Conservation (phyloP, 2,797 vertebrate genomes). For the Parauchenoglanis ngamensis region DNA sequence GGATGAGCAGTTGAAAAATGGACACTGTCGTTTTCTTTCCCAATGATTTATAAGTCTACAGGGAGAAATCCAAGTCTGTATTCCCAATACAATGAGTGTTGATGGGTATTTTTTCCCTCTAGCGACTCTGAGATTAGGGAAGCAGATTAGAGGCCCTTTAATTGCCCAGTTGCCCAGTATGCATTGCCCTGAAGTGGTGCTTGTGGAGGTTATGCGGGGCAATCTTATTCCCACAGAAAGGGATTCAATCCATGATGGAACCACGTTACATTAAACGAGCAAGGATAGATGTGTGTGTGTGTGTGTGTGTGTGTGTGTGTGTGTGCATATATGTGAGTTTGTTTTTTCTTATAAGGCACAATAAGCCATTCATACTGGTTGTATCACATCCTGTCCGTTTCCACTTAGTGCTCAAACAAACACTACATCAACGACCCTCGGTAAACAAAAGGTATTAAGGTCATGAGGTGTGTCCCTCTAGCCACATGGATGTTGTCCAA, state of each 20-base stretch:
- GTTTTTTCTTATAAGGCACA: slow-evolving; percentile 55
- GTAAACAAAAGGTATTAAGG: slow-evolving; percentile 45
- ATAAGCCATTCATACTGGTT: slow-evolving; percentile 59
- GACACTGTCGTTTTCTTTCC: neutral
- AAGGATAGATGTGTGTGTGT: slow-evolving; percentile 10
- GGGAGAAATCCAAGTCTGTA: neutral
- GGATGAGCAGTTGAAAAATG: neutral
- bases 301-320: slow-evolving; percentile 23
- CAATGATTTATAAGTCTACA: neutral
- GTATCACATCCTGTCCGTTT: slow-evolving; percentile 56
- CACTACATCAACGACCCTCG: slow-evolving; percentile 13
- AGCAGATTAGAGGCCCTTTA: slow-evolving; percentile 1
- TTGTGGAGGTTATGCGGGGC: neutral
- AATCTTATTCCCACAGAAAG: slow-evolving; percentile 24
- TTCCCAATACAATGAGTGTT: slow-evolving; percentile 18
- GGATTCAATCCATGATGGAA: slow-evolving; percentile 24
- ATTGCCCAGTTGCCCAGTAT: slow-evolving; percentile 29
- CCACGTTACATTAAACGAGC: slow-evolving; percentile 8
- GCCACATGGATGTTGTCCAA: slow-evolving; percentile 38
- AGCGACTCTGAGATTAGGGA: neutral
- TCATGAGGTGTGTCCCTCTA: slow-evolving; percentile 38
- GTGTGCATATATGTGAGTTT: slow-evolving; percentile 26
- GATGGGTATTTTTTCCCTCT: neutral
- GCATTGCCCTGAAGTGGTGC: slow-evolving; percentile 16
- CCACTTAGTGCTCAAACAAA: slow-evolving; percentile 47